These are phyloP conservation scores for Sciaenops ocellatus DNA, from an alignment of 2,797 vertebrate species.

Conservation along the genomic window DNA sequence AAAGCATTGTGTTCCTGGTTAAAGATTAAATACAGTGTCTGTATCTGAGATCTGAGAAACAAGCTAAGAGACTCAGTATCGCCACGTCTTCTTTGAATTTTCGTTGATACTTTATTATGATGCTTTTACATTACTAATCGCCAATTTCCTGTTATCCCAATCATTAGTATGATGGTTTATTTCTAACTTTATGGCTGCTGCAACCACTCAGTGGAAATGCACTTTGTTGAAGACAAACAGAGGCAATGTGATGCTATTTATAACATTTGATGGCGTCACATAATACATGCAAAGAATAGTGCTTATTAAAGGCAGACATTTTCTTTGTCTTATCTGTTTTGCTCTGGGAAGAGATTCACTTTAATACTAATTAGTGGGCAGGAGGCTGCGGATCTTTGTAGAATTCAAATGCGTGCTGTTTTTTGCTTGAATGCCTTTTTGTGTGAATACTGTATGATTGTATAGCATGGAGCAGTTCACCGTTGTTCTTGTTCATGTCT, in stretches of 20 bases:
- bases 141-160: not conserved
- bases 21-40: not conserved
- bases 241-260: slow-evolving; percentile 1
- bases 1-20: not conserved
- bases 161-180: not conserved
- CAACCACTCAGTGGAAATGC: not conserved
- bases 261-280: not conserved
- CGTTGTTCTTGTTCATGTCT: not conserved
- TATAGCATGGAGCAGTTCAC: not conserved
- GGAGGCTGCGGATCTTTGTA: not conserved
- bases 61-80: too few species aligned
- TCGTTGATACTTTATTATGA: too few species aligned
- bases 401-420: not conserved
- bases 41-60: too few species aligned
- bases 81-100: too few species aligned
- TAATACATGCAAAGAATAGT: not conserved
- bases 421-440: not conserved
- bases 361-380: not conserved
- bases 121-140: not conserved
- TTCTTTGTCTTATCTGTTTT: not conserved
- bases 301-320: not conserved
- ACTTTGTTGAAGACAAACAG: not conserved
- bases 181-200: not conserved
- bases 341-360: slow-evolving; percentile 1
- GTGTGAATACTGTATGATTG: not conserved